Base-by-base conservation (phyloP, 2,797 vertebrate species). In the Falco berigora region DNA sequence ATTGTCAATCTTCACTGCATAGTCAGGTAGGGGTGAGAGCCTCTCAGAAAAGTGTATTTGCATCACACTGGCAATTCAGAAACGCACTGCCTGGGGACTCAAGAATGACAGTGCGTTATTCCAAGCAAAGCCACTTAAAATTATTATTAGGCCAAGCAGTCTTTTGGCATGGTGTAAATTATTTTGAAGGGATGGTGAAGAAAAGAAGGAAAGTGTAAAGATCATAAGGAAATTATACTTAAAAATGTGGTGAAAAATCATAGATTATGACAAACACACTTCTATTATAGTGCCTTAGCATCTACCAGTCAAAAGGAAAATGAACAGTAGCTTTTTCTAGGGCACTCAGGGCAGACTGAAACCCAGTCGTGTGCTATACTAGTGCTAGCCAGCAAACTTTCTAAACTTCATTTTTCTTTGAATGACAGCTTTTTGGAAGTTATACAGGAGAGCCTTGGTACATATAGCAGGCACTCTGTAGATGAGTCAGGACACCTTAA, bases 401-500 rank as follows among this genome's bases (percentile, higher is more conserved):
- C 86, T 79, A 78, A 80, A 81, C 83, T 86, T 95, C 75, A 94
- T 95, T 97, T 96, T 94, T 87, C 93, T 94, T 69, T 97, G 94
- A 97, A 90, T 96, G 97, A 96, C 97, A 94, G 77, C 50, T 95
- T 97, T 94, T 80, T 95, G 94, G 97, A 97, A 93, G 94, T 89
- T 90, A 86, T 81, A 95, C 95, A 97, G 90, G 89, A 96, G 74
- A 84, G 74, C 67, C 82, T 92, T 55, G 55, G 88, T 96, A 81
- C 75, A 82, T 86, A 96, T 92, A 94, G 86, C 94, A 96, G 95
- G 68, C 88, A 92, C 95, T 93, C 86, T 84, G 79, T 93, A 92
- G 95, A 97, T 94, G 97, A 97, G 95, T 97, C 92, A 96, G 96
- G 96, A 97, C 95, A 97, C 97, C 97, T 97, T 97, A 97, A 96